A percentile compares a stretch with the other conserved stretches of the same genome.
Evolutionary conservation across 1,140 invertebrate species (phyloP).

Genomic region (Phortica variegata): DNA sequence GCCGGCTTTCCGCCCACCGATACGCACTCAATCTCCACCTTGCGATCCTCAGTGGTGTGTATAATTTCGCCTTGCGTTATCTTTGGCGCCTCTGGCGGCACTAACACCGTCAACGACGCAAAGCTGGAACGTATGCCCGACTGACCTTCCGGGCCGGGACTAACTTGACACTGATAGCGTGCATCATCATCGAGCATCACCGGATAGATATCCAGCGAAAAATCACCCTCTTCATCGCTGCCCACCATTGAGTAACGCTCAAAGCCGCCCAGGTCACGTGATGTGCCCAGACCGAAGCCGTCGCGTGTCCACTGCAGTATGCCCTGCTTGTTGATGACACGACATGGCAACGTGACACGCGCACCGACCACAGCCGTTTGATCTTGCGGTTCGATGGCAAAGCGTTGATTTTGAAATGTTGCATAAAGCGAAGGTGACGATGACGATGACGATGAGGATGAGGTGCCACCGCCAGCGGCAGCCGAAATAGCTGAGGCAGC

Average conservation of each 20-base stretch:
- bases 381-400: constrained; percentile 83
- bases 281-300: constrained; percentile 77
- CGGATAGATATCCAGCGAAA: constrained; percentile 71
- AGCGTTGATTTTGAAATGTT: constrained; percentile 63
- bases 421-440: constrained; percentile 27
- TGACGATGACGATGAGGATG: constrained; percentile 1
- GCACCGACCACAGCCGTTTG: constrained; percentile 72
- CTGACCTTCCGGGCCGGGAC: constrained; percentile 66
- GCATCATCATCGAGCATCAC: constrained; percentile 77
- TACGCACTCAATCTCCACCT: constrained; percentile 75
- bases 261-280: constrained; percentile 74
- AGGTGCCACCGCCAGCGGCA: background rate
- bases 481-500: too few relatives aligned
- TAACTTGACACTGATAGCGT: constrained; percentile 74
- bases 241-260: constrained; percentile 80
- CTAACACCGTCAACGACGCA: constrained; percentile 69
- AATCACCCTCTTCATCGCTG: constrained; percentile 78
- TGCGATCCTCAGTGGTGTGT: constrained; percentile 71
- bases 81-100: constrained; percentile 74
- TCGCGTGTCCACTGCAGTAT: constrained; percentile 82
- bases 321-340: constrained; percentile 73
- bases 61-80: constrained; percentile 71
- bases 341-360: constrained; percentile 70
- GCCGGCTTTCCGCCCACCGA: constrained; percentile 77
- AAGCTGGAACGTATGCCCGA: constrained; percentile 67